Evolutionary conservation across 2,113 vertebrate genomes (phyloP).

Genomic region (Nannobrachium achirus): DNA sequence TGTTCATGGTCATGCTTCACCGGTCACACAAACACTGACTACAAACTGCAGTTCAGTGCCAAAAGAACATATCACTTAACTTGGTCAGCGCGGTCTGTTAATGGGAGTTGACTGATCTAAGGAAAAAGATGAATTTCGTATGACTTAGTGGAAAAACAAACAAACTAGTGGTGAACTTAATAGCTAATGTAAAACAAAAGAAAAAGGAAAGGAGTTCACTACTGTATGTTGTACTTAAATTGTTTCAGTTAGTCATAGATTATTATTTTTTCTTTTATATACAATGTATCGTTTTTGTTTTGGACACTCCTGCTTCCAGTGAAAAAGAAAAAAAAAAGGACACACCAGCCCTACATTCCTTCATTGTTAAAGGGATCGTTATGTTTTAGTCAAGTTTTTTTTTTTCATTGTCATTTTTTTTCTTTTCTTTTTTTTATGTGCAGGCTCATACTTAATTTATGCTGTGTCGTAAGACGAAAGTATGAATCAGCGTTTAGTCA

Average conservation of each 20-base stretch:
- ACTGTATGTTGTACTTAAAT: conserved; percentile 20
- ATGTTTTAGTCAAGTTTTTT: conserved; percentile 19
- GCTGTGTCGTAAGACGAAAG: too few species aligned
- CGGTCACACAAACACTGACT: too few species aligned
- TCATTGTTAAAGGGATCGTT: conserved; percentile 34
- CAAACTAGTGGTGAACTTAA: conserved; percentile 9
- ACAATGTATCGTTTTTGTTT: conserved; percentile 13
- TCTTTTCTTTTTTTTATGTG: conserved; percentile 23
- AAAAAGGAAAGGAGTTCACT: conserved; percentile 35
- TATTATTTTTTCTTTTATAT: conserved; percentile 6
- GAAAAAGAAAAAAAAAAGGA: conserved; percentile 23
- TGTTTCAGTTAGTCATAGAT: conserved; percentile 1
- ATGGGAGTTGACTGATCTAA: too few species aligned
- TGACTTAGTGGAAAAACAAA: too few species aligned
- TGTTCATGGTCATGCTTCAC: too few species aligned
- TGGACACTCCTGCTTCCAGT: conserved; percentile 31
- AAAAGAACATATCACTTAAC: neutral
- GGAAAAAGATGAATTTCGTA: too few species aligned
- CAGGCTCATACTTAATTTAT: conserved; percentile 3
- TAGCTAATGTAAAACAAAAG: conserved; percentile 40
- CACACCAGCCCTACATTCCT: conserved; percentile 75
- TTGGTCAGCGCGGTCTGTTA: too few species aligned
- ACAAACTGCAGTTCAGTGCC: neutral
- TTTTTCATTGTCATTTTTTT: neutral
- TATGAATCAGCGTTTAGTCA: conserved; percentile 4